These are phyloP conservation scores for Platyrinchus mystaceus DNA, from an alignment of 2,797 vertebrate species.

Conservation along the genomic window DNA sequence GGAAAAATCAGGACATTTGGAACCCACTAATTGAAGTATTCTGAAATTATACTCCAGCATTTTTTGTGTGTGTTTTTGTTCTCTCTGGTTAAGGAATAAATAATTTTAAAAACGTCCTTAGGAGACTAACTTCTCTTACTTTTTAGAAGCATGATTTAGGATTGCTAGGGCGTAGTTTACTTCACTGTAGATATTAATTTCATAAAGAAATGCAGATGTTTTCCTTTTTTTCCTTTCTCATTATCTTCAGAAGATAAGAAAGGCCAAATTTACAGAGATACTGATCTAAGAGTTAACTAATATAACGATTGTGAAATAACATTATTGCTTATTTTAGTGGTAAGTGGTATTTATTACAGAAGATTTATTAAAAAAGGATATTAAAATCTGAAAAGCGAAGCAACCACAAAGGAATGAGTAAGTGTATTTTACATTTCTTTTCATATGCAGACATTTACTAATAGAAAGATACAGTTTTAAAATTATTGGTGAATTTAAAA, in stretches of 20 bases:
- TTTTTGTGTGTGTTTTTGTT: background rate
- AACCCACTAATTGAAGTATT: background rate
- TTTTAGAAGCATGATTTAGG: background rate
- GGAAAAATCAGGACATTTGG: background rate
- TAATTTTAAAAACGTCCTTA: background rate
- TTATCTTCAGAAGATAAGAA: background rate
- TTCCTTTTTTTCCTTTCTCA: background rate
- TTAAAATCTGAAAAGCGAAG: background rate
- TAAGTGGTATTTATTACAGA: background rate
- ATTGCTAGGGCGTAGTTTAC: background rate
- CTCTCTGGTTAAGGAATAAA: background rate
- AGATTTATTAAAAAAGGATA: background rate
- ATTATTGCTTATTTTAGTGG: background rate
- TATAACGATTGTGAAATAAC: background rate
- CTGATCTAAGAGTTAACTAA: background rate
- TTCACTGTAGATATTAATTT: background rate
- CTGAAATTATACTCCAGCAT: background rate
- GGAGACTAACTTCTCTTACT: background rate
- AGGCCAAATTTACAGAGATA: background rate
- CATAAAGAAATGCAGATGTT: background rate
- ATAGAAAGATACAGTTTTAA: background rate
- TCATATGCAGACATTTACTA: background rate
- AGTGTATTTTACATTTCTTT: background rate
- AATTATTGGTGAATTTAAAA: background rate
- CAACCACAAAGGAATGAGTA: background rate